These are phyloP conservation scores for Catostylus mosaicus DNA, from an alignment of 30 jellyfish, hydroid and myxozoan species.

Conservation along the genomic window DNA sequence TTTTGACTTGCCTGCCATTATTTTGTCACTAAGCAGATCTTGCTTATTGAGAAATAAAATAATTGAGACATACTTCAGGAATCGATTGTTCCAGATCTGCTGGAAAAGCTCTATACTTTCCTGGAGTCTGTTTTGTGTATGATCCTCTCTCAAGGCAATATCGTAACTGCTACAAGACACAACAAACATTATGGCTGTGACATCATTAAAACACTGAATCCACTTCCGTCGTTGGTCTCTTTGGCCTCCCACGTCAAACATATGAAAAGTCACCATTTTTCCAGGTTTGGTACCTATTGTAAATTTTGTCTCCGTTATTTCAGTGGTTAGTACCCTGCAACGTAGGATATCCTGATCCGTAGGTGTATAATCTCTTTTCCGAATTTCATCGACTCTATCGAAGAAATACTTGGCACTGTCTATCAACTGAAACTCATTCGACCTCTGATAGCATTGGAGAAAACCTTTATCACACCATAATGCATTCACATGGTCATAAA, in stretches of 20 bases:
- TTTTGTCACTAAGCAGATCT: constrained; percentile 81
- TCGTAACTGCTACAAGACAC: constrained; percentile 88
- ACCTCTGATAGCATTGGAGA: constrained; percentile 74
- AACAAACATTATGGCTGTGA: constrained; percentile 93
- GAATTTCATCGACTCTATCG: constrained; percentile 61
- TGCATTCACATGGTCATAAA: constrained; percentile 66
- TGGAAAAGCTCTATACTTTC: constrained; percentile 85
- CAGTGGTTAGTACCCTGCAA: constrained; percentile 86
- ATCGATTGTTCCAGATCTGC: constrained; percentile 91
- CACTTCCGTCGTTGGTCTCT: constrained; percentile 97
- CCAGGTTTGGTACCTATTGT: constrained; percentile 79
- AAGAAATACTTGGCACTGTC: constrained; percentile 96
- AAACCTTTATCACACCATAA: constrained; percentile 83
- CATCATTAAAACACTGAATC: constrained; percentile 97
- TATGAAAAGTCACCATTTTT: constrained; percentile 73
- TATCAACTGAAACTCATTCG: constrained; percentile 81
- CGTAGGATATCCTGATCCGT: constrained; percentile 94
- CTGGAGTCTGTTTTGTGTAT: constrained; percentile 73
- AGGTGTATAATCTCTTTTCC: constrained; percentile 67
- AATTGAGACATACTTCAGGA: constrained; percentile 80
- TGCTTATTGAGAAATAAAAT: constrained; percentile 85
- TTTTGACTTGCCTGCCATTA: constrained; percentile 71
- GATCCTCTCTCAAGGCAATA: constrained; percentile 86
- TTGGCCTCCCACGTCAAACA: constrained; percentile 99
- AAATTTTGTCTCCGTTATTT: constrained; percentile 76